Conservation (phyloP, 2,113 vertebrate genomes). For the Edolisoma coerulescens region DNA sequence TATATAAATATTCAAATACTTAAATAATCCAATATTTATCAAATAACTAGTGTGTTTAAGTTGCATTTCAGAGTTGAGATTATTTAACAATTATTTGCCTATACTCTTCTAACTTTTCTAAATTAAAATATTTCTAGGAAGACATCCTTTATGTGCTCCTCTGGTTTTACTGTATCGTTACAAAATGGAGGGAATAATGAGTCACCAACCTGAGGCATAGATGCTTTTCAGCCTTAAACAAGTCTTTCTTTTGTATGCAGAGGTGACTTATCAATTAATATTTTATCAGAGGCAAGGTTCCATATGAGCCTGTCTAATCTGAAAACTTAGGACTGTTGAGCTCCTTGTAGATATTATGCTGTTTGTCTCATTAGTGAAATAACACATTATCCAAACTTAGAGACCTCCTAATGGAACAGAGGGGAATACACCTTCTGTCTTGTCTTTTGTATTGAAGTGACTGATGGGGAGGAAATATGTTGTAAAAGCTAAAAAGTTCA, state of each 20-base stretch:
- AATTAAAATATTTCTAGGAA: not conserved
- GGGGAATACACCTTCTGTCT: not conserved
- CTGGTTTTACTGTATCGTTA: not conserved
- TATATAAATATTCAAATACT: not conserved
- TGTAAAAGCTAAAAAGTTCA: not conserved
- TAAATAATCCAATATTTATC: not conserved
- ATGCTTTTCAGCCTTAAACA: not conserved
- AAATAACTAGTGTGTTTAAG: not conserved
- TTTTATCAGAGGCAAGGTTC: not conserved
- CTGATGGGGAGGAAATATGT: not conserved
- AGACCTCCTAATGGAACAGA: not conserved
- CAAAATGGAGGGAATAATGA: not conserved
- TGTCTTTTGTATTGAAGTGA: not conserved
- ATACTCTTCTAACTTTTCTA: not conserved
- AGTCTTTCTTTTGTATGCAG: not conserved
- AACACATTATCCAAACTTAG: not conserved
- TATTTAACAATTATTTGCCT: not conserved
- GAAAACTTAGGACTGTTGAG: fast-evolving
- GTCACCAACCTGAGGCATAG: not conserved
- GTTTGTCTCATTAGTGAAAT: not conserved
- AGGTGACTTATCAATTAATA: not conserved
- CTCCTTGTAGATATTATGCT: not conserved
- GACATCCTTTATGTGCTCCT: not conserved
- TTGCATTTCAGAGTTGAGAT: not conserved
- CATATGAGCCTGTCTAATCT: not conserved